Evolutionary conservation across 2,888 invertebrate species (phyloP).

Genomic region (Lochmaea capreae): DNA sequence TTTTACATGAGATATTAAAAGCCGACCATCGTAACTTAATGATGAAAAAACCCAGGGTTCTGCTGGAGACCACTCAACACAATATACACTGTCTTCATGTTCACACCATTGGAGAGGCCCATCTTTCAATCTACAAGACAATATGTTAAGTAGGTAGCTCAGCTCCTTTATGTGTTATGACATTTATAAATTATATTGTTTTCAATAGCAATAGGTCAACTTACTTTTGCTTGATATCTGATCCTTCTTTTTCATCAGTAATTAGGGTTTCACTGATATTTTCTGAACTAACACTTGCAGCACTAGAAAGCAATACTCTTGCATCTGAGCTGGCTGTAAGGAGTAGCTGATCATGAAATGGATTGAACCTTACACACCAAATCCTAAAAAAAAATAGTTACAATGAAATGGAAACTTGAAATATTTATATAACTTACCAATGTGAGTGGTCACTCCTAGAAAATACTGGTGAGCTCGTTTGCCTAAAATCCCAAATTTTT

Average conservation of each 20-base stretch:
- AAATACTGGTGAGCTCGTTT: conserved; percentile 81
- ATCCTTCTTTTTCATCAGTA: conserved; percentile 65
- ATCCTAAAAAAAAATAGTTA: conserved; percentile 71
- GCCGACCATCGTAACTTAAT: conserved; percentile 94
- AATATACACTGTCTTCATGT: conserved; percentile 98
- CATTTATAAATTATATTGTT: background rate
- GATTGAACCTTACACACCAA: conserved; percentile 95
- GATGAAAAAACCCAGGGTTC: conserved; percentile 99
- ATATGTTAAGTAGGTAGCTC: background rate
- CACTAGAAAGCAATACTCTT: conserved; percentile 87
- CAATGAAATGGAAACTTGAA: background rate
- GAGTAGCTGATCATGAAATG: conserved; percentile 95
- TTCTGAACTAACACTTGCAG: conserved; percentile 89
- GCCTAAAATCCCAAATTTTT: conserved; percentile 96
- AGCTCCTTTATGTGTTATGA: background rate
- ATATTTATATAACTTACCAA: conserved; percentile 69
- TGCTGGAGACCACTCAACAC: conserved; percentile 95
- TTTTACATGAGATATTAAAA: conserved; percentile 94
- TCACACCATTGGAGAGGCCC: conserved; percentile 93
- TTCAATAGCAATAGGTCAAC: conserved; percentile 37
- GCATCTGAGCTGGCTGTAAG: conserved; percentile 96
- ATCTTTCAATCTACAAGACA: conserved; percentile 75
- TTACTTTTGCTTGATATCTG: conserved; percentile 69
- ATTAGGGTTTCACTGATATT: conserved; percentile 69
- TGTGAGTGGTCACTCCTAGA: conserved; percentile 87